phyloP scores from a whole-genome alignment of 2,888 invertebrate genomes.

The Mythimna ferrago region DNA sequence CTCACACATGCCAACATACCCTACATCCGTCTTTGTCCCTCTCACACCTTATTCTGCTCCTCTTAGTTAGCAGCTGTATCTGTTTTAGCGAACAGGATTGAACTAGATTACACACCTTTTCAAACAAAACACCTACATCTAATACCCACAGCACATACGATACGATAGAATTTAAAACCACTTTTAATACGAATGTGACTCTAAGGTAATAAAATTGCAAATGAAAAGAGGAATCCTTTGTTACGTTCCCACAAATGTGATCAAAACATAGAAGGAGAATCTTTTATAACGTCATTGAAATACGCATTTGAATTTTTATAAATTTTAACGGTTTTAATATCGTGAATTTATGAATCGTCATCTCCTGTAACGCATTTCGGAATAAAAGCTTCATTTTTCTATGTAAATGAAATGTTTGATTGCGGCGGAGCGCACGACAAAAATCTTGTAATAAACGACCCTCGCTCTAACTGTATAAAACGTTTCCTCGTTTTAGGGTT shows the following conservation, averaged over 20 bases:
- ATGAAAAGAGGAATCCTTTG: constrained; percentile 30
- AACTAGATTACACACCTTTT: constrained; percentile 59
- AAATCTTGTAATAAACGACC: constrained; percentile 66
- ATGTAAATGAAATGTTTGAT: constrained; percentile 66
- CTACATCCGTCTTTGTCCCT: constrained; percentile 43
- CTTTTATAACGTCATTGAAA: constrained; percentile 49
- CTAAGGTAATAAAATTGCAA: constrained; percentile 23
- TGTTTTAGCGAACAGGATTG: constrained; percentile 63
- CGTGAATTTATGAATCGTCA: constrained; percentile 60
- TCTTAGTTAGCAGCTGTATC: constrained; percentile 66
- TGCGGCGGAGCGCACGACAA: constrained; percentile 61
- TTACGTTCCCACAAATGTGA: constrained; percentile 36
- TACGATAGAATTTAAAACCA: constrained; percentile 11
- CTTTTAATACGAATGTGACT: constrained; percentile 2
- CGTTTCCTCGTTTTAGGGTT: constrained; percentile 52
- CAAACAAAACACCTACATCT: constrained; percentile 31
- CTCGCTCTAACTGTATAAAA: constrained; percentile 55
- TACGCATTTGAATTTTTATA: constrained; percentile 52
- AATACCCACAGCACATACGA: constrained; percentile 1
- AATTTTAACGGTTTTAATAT: constrained; percentile 58
- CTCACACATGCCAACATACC: constrained; percentile 53
- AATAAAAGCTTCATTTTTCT: constrained; percentile 59
- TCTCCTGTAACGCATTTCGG: constrained; percentile 45
- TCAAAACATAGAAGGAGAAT: constrained; percentile 30
- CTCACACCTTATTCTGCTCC: constrained; percentile 67